Conservation (phyloP, 2,888 invertebrate species). For the Rotaria sp. region DNA sequence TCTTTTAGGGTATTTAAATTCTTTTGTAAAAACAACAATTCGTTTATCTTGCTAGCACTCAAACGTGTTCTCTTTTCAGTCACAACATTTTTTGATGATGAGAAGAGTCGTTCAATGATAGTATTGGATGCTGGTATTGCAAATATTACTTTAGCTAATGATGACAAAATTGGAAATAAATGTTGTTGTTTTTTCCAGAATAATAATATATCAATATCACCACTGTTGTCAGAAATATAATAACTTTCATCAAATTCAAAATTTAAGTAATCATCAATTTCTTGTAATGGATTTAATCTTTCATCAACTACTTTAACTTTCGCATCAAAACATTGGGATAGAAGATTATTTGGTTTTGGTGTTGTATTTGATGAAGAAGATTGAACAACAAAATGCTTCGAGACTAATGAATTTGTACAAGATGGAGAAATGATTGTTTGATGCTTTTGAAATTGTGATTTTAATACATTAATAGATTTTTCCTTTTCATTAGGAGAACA, state of each 20-base stretch:
- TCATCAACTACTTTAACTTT: neutral
- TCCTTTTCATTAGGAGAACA: conserved; percentile 14
- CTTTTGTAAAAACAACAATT: conserved; percentile 1
- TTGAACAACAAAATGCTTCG: neutral
- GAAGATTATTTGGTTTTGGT: neutral
- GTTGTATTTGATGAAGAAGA: conserved; percentile 11
- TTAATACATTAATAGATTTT: conserved; percentile 4
- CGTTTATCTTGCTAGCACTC: neutral
- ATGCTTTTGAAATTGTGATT: conserved; percentile 12
- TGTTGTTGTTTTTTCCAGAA: neutral
- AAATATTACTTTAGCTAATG: neutral
- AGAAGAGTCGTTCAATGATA: neutral
- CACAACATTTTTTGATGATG: conserved; percentile 3
- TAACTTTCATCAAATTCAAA: neutral
- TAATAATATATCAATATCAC: neutral
- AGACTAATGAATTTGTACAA: conserved; percentile 8
- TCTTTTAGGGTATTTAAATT: neutral
- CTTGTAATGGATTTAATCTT: neutral
- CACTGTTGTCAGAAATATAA: neutral
- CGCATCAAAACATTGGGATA: neutral
- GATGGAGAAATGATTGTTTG: neutral
- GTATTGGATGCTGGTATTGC: conserved; percentile 4
- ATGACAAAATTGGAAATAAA: neutral
- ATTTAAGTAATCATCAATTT: conserved; percentile 5
- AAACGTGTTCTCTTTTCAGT: conserved; percentile 21